Evolutionary conservation across 2,888 invertebrate species (phyloP).

Genomic region (Baronia brevicornis): DNA sequence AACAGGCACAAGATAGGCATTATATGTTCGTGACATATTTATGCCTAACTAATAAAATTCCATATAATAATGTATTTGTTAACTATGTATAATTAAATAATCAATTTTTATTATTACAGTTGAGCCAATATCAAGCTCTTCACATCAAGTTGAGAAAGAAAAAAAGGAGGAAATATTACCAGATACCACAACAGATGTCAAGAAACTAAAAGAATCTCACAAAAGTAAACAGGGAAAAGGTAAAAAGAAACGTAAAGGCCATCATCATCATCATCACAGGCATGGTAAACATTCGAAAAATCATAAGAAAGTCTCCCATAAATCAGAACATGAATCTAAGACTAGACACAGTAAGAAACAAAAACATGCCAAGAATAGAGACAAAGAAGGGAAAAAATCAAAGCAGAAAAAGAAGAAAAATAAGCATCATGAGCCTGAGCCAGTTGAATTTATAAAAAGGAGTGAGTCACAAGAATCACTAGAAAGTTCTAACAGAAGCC

Average conservation of each 20-base stretch:
- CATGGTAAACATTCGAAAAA: constrained; percentile 69
- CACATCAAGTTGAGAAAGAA: constrained; percentile 31
- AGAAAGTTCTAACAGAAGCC: constrained; percentile 58
- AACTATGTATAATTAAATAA: constrained; percentile 3
- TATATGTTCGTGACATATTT: too few species aligned
- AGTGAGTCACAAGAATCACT: constrained; percentile 46
- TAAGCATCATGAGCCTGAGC: constrained; percentile 44
- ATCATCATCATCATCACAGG: constrained; percentile 60
- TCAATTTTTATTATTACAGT: constrained; percentile 30
- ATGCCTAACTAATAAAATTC: too few species aligned
- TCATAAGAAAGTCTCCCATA: constrained; percentile 51
- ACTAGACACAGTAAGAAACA: constrained; percentile 50
- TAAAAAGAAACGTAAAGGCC: constrained; percentile 64
- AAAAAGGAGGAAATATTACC: constrained; percentile 20
- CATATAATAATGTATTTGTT: too few species aligned
- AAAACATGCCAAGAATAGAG: constrained; percentile 53
- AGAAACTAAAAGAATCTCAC: constrained; percentile 56
- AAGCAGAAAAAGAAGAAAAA: constrained; percentile 67
- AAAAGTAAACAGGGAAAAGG: constrained; percentile 54
- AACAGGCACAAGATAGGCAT: too few species aligned
- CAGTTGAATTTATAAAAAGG: constrained; percentile 32
- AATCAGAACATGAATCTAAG: constrained; percentile 43
- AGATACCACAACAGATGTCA: constrained; percentile 18
- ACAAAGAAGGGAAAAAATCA: constrained; percentile 64
- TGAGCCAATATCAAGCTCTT: constrained; percentile 49